Evolutionary conservation across 2,113 vertebrate genomes (phyloP), one percentile per base, ranked within the genome.

Genomic region (Corythaixoides concolor): DNA sequence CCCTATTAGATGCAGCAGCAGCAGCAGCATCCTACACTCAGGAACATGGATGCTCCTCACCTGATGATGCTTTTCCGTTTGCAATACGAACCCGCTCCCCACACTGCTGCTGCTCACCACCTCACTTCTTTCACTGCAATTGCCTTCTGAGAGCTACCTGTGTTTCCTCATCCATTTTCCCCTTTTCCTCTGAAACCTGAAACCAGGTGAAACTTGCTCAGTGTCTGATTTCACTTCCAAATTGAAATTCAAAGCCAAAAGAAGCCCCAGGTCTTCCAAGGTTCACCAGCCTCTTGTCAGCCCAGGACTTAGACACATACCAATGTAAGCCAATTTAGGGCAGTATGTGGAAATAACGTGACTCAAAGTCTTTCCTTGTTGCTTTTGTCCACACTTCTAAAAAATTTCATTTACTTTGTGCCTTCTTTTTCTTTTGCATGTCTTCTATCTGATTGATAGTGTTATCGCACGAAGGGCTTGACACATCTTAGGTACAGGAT

Each of bases 181-280:
- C 11, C 15, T 62, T 56, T 68, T 39, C 35, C 41, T 15, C 60
- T 18, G 94, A 92, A 95, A 95, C 50, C 16, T 13, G 43, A 97
- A 89, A 88, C 95, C 87, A 88, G 93, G 96, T 93, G 70, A 96
- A 96, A 92, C 81, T 77, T 41, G 66, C 47, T 85, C 50, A 27
- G 77, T 3, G 26, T 95, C 78, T 30, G 18, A 55, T 96, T 97
- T 91, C 86, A 16, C 91, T 88, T 94, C 87, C 59, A 88, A 89
- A 79, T 33, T 82, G 93, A 91, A 95, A 97, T 85, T 78, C 86
- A 95, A 92, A 94, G 85, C 81, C 43, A 55, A 89, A 94, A 87
- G 87, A 68, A 89, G 58, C 59, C 35, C 9, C 2, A 1, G 69
- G 87, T 95, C 74, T 95, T 93, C 55, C 75, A 80, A 88, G 95